Evolutionary conservation across 2,113 vertebrate species (phyloP).

Genomic region (Gymnogyps californianus): DNA sequence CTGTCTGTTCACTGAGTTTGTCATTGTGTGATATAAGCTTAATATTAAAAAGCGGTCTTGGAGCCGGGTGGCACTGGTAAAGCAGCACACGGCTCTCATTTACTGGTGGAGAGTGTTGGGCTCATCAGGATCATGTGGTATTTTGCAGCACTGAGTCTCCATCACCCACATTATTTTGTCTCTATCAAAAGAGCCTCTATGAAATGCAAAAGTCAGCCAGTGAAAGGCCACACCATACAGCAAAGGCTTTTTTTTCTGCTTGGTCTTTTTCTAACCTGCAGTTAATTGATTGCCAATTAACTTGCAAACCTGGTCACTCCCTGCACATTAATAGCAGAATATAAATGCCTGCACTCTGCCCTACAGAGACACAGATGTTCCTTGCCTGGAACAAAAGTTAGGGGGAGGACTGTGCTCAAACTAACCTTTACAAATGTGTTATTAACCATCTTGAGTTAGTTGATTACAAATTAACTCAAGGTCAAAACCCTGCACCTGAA

Average conservation of each 20-base stretch:
- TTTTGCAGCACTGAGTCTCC: not conserved
- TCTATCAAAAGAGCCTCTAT: not conserved
- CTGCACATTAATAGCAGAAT: not conserved
- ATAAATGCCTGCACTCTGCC: not conserved
- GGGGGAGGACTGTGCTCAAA: not conserved
- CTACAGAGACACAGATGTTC: not conserved
- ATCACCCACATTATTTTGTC: no score
- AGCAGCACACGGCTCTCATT: not conserved
- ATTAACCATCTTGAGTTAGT: not conserved
- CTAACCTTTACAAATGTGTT: not conserved
- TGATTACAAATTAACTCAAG: not conserved
- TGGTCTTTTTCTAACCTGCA: not conserved
- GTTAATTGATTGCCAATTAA: slow-evolving; percentile 4
- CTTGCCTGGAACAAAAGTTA: not conserved
- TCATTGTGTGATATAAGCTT: not conserved
- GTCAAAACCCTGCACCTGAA: not conserved
- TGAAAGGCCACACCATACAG: not conserved
- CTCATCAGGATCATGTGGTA: not conserved
- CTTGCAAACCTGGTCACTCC: not conserved
- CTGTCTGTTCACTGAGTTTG: not conserved
- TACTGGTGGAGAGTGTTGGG: not conserved
- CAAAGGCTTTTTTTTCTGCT: not conserved
- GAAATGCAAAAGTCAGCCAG: not conserved
- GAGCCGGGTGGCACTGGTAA: not conserved
- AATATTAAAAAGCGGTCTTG: not conserved